Percentiles rank a stretch among this genome's conserved stretches.
These are phyloP conservation scores for Phoenicopterus ruber DNA, from an alignment of 2,113 vertebrate species.

Conservation along the genomic window DNA sequence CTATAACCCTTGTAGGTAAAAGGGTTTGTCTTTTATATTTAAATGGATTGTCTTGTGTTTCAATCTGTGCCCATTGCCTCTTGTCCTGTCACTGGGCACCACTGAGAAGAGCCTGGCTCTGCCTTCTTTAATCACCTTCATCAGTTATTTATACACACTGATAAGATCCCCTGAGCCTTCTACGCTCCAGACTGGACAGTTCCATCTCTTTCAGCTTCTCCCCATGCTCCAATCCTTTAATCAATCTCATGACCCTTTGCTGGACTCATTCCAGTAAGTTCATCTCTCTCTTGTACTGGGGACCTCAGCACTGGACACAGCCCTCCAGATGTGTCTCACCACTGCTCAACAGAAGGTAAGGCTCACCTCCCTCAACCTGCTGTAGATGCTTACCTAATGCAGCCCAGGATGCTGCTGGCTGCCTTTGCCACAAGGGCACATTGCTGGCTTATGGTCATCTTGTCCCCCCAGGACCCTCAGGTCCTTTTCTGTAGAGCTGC, in stretches of 20 bases:
- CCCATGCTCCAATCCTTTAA: background rate
- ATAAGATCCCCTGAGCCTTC: background rate
- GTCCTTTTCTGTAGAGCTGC: background rate
- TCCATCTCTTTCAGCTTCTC: background rate
- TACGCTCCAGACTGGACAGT: background rate
- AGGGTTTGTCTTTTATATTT: background rate
- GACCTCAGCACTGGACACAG: background rate
- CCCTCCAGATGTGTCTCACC: background rate
- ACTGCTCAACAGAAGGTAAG: background rate
- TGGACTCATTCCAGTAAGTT: background rate
- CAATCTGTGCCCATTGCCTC: background rate
- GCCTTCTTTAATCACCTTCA: background rate
- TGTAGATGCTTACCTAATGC: fast-evolving
- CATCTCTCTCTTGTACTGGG: fast-evolving
- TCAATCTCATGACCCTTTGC: background rate
- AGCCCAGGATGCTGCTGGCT: background rate
- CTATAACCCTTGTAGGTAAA: background rate
- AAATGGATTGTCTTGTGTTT: background rate
- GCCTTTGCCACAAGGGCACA: background rate
- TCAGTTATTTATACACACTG: background rate
- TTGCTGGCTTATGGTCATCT: background rate
- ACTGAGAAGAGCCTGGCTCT: background rate
- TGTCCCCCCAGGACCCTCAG: background rate
- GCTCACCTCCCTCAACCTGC: background rate
- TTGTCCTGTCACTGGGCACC: background rate